These are phyloP conservation scores for Chelon auratus DNA, from an alignment of 2,797 vertebrate genomes.

Conservation along the genomic window DNA sequence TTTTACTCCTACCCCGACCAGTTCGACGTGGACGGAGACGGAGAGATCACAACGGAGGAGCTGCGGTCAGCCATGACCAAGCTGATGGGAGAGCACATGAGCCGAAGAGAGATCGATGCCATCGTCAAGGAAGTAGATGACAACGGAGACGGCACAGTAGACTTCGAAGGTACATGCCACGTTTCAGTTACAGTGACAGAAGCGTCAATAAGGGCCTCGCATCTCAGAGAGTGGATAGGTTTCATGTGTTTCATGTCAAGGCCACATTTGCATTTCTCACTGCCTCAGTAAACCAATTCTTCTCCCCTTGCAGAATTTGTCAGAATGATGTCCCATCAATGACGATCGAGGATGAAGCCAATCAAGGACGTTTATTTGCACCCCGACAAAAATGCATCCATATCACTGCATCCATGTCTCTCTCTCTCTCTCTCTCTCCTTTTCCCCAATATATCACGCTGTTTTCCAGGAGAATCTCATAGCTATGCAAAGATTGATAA, in stretches of 20 bases:
- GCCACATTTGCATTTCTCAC: background rate
- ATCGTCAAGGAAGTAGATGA: slow-evolving; percentile 95
- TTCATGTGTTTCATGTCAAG: too few species aligned
- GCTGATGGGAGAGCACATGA: slow-evolving; percentile 95
- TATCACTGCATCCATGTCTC: slow-evolving; percentile 5
- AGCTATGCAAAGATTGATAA: slow-evolving; percentile 56
- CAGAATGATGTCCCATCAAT: slow-evolving; percentile 85
- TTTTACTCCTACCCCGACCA: slow-evolving; percentile 50
- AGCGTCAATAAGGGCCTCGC: background rate
- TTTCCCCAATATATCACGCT: slow-evolving; percentile 16
- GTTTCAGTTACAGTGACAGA: background rate
- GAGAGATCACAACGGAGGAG: slow-evolving; percentile 96
- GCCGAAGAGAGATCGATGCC: slow-evolving; percentile 90
- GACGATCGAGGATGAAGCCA: slow-evolving; percentile 36
- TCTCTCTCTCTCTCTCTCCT: background rate
- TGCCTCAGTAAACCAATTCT: background rate
- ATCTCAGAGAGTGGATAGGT: background rate
- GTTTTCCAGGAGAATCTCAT: slow-evolving; percentile 36
- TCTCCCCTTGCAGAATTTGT: slow-evolving; percentile 82
- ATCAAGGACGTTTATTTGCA: slow-evolving; percentile 14
- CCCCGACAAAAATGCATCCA: background rate
- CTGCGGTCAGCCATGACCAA: slow-evolving; percentile 94
- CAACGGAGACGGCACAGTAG: slow-evolving; percentile 96
- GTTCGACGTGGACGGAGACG: slow-evolving; percentile 97
- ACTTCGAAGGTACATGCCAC: slow-evolving; percentile 92